Evolutionary conservation across 2,113 vertebrate genomes (phyloP).

Genomic region (Pimephales promelas): DNA sequence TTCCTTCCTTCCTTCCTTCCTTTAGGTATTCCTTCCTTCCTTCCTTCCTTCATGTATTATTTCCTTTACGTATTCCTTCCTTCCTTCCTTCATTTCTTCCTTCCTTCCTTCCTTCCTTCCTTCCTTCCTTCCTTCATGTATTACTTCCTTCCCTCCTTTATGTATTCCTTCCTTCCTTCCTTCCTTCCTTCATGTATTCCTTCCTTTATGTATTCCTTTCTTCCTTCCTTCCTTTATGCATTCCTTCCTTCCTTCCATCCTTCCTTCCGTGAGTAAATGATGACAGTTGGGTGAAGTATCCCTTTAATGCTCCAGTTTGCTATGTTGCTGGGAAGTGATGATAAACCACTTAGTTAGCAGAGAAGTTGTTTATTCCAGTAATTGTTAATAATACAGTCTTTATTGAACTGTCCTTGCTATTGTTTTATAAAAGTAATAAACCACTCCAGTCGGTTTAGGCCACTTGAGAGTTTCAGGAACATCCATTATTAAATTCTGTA

Average conservation of each 20-base stretch:
- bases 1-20: no score
- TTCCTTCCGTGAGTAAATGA: no score
- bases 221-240: no score
- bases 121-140: no score
- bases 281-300: not conserved
- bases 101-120: no score
- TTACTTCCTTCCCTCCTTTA: not conserved
- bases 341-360: not conserved
- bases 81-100: not conserved
- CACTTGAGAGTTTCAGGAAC: constrained; percentile 5
- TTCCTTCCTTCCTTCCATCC: no score
- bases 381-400: not conserved
- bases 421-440: constrained; percentile 1
- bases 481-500: constrained; percentile 3
- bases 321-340: not conserved
- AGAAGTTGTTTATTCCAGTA: not conserved
- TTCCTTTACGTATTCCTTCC: not conserved
- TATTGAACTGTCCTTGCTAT: not conserved
- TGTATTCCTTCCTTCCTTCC: not conserved
- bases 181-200: no score
- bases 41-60: no score
- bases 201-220: no score
- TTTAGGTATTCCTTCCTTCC: no score
- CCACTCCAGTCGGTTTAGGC: not conserved
- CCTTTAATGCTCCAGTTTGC: not conserved